Percentiles rank a stretch among this genome's conserved stretches.
Evolutionary conservation across 2,113 vertebrate genomes (phyloP).

Genomic region (Vulpes lagopus): DNA sequence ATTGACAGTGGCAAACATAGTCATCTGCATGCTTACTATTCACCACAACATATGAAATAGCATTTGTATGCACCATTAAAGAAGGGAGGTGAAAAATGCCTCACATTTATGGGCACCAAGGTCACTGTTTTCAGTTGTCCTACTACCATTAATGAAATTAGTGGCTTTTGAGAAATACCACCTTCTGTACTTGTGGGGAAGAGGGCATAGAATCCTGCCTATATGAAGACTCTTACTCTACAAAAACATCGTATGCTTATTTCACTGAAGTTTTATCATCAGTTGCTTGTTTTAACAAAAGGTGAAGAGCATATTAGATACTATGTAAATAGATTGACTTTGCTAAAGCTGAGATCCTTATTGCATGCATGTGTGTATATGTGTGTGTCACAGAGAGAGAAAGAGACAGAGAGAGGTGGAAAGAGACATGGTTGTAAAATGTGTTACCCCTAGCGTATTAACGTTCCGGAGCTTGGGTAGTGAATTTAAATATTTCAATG

Average conservation of each 20-base stretch:
- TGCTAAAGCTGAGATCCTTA: not conserved
- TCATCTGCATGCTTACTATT: not conserved
- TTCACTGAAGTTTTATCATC: not conserved
- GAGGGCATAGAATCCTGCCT: not conserved
- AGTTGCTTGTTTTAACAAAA: not conserved
- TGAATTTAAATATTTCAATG: conserved; percentile 23
- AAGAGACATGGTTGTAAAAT: not conserved
- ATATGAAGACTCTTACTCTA: not conserved
- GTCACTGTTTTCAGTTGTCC: not conserved
- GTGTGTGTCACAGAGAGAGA: not conserved
- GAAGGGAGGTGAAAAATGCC: not conserved
- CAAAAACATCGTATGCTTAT: not conserved
- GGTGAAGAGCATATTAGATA: not conserved
- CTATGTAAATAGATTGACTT: not conserved
- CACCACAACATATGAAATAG: not conserved
- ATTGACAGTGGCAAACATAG: not conserved
- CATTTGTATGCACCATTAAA: not conserved
- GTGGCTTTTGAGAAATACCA: not conserved
- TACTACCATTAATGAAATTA: not conserved
- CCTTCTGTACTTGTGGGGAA: not conserved
- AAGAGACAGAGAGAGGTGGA: not conserved
- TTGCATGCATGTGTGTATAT: not conserved
- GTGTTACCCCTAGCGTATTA: not conserved
- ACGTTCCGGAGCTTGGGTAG: not conserved
- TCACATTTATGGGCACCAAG: not conserved